A percentile compares a stretch with the other conserved stretches of the same genome.
Conservation (phyloP, 1,140 invertebrate genomes). For the Hydropsyche tenuis region DNA sequence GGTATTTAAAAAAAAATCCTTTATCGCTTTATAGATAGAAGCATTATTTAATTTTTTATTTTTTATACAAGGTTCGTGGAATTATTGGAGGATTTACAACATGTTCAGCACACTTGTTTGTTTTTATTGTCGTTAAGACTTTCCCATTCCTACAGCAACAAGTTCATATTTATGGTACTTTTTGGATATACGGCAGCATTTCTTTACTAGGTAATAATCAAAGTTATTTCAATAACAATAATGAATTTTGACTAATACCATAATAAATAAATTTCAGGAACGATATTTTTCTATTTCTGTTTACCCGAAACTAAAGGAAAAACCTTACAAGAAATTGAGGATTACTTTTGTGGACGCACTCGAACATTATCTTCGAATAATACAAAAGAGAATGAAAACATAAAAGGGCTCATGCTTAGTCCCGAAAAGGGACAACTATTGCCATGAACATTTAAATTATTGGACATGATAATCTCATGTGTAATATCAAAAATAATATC, state of each 20-base stretch:
- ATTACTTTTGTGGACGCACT: conserved; percentile 68
- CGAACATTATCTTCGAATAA: conserved; percentile 52
- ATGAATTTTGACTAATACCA: neutral
- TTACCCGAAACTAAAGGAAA: conserved; percentile 84
- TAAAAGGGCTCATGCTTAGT: conserved; percentile 37
- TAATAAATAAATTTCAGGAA: conserved; percentile 54
- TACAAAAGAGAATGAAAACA: conserved; percentile 18
- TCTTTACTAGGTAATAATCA: conserved; percentile 62
- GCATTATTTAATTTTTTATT: conserved; percentile 32
- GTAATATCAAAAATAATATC: too few relatives aligned
- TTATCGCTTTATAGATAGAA: conserved; percentile 18
- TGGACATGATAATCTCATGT: too few relatives aligned
- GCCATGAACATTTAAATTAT: conserved; percentile 29
- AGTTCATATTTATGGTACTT: conserved; percentile 67
- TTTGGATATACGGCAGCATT: conserved; percentile 69
- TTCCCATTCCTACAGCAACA: conserved; percentile 64
- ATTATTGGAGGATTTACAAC: conserved; percentile 72
- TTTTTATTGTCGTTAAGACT: conserved; percentile 74
- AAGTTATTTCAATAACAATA: conserved; percentile 47
- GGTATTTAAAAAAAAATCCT: conserved; percentile 49
- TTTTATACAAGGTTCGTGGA: conserved; percentile 68
- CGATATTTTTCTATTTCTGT: conserved; percentile 67
- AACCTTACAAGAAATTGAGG: conserved; percentile 79
- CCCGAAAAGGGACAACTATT: conserved; percentile 47
- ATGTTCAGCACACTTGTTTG: conserved; percentile 68